Evolutionary conservation across 2,113 vertebrate species (phyloP).

Genomic region (Gopherus flavomarginatus): DNA sequence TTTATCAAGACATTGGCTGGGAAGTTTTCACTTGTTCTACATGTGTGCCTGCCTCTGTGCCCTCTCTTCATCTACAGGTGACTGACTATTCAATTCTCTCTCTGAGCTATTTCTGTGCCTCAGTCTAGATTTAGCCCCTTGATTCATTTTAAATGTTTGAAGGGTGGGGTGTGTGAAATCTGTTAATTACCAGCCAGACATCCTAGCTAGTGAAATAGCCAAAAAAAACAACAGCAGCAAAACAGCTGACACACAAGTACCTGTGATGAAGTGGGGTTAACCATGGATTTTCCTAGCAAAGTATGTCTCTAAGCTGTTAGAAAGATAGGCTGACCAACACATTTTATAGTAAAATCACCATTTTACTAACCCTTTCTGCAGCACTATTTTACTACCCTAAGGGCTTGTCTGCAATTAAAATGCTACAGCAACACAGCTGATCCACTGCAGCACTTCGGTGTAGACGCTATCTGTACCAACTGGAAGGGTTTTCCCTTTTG

Average conservation of each 20-base stretch:
- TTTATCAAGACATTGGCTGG: constrained; percentile 51
- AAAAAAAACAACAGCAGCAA: no score
- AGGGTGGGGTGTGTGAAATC: background rate
- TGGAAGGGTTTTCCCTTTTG: background rate
- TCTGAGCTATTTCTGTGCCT: background rate
- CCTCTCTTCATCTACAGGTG: constrained; percentile 80
- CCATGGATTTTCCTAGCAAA: background rate
- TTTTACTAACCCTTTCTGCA: background rate
- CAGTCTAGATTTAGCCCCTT: background rate
- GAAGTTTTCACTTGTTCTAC: constrained; percentile 72
- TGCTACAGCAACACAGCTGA: background rate
- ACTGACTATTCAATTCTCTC: constrained; percentile 47
- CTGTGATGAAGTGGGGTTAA: background rate
- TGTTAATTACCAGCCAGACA: background rate
- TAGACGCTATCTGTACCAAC: background rate
- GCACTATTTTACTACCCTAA: fast-evolving
- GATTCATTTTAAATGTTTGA: background rate
- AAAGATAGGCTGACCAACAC: background rate
- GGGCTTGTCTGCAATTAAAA: background rate
- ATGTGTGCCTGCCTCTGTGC: constrained; percentile 73
- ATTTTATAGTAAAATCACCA: background rate
- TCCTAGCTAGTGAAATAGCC: background rate
- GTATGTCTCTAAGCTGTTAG: background rate
- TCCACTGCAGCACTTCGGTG: background rate
- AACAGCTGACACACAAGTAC: background rate